Base-by-base conservation (phyloP, 2,888 invertebrate species). In the Drosophila prostipennis region DNA sequence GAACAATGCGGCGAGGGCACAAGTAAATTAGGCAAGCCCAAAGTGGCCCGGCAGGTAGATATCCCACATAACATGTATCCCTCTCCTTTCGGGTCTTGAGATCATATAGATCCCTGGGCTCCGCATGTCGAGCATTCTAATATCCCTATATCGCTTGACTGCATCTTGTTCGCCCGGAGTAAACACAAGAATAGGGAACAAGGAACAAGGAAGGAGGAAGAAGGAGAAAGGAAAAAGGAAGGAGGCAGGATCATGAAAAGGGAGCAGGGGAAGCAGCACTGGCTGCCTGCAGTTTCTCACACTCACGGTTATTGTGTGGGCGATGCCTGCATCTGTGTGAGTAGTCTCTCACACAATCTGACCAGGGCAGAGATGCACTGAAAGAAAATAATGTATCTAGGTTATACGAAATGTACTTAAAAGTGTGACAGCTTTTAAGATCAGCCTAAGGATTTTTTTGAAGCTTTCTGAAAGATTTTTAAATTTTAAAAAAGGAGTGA, bases 21-120 rank as follows among this genome's bases (percentile, higher is more conserved):
- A 90, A 89, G 89, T 76, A 89, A 89, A 89, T 90, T 90, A 87
- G 89, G 89, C 82, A 90, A 90, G 86, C 81, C 75, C 26, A 78
- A 81, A 83, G 86, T 82, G 84, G 82, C 80, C 78, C 23, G 68
- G 64, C 80, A 82, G 80, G 82, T 85, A 80, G 80, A 61, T 58
- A 46, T 19, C 11, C 11, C 16, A 8, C 8, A 11, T 34, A 34
- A 42, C 46, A 39, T 7, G n/a, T 39, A 39, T n/a, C 16, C 7
- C 37, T 39, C 32, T 14, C 14, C n/a, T 7, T 39, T 26, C 42
- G 42, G 49, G 29, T 42, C 49, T 34, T 16, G 42, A 77, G 56
- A 48, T 65, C 53, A 5, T 11, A 39, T 58, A 65, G 68, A 36
- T 51, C 54, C 69, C 76, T 2, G 8, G 6, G 37, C 37, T 37